A percentile compares a stretch with the other conserved stretches of the same genome.
Evolutionary conservation across 1,140 invertebrate genomes (phyloP).

Genomic region (Aphis craccivora): DNA sequence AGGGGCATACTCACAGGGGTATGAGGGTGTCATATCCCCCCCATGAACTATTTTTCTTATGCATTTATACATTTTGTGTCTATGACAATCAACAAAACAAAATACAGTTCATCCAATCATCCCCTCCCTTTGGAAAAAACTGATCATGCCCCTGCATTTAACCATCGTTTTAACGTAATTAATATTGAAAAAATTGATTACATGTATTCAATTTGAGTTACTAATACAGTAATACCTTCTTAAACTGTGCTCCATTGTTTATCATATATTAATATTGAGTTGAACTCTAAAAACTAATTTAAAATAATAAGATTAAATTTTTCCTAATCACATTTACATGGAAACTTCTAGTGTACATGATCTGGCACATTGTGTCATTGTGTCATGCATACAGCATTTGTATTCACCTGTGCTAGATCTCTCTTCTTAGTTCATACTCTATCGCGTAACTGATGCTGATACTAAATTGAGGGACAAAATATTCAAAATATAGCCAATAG

Average conservation of each 20-base stretch:
- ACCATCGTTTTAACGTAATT: too few relatives aligned
- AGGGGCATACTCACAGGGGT: too few relatives aligned
- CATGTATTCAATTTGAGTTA: too few relatives aligned
- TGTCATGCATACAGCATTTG: background rate
- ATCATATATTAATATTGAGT: background rate
- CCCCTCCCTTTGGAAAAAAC: too few relatives aligned
- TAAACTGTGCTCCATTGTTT: too few relatives aligned
- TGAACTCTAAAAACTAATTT: background rate
- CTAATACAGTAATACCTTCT: background rate
- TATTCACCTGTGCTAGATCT: background rate
- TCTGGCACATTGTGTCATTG: background rate
- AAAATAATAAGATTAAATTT: background rate
- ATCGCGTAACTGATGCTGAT: background rate
- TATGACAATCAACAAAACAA: too few relatives aligned
- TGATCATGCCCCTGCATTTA: too few relatives aligned
- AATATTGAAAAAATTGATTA: too few relatives aligned
- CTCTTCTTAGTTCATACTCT: background rate
- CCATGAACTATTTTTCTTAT: too few relatives aligned
- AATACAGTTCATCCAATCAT: too few relatives aligned
- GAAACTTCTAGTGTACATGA: background rate
- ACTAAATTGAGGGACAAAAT: background rate
- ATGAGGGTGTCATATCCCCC: too few relatives aligned
- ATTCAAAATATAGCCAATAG: background rate
- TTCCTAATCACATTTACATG: background rate
- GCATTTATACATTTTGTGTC: too few relatives aligned